phyloP scores from a whole-genome alignment of 2,888 invertebrate genomes.

The Idaea aversata region DNA sequence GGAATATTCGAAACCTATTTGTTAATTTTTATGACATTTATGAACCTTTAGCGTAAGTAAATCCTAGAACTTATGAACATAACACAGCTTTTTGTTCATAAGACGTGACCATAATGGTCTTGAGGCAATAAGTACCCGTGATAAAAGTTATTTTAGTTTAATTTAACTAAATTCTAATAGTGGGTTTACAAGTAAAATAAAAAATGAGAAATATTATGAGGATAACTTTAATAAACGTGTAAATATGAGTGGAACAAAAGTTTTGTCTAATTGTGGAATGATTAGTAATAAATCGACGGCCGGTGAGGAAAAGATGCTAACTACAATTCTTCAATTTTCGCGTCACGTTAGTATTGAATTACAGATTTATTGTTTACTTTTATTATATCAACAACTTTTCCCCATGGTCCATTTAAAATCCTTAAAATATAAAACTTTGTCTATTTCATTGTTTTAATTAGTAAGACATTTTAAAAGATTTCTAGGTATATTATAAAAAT shows the following conservation, averaged over 20 bases:
- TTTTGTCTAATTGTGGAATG: slow-evolving; percentile 54
- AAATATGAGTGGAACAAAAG: slow-evolving; percentile 60
- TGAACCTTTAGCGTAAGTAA: no score
- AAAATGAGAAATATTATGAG: slow-evolving; percentile 28
- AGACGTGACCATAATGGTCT: no score
- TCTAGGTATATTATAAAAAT: neutral
- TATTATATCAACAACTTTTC: neutral
- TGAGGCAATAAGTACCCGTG: no score
- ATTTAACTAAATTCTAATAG: neutral
- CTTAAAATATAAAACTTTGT: neutral
- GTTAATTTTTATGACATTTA: no score
- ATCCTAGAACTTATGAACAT: no score
- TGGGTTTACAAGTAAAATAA: slow-evolving; percentile 1
- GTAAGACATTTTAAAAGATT: neutral
- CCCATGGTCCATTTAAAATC: neutral
- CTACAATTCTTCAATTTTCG: slow-evolving; percentile 1
- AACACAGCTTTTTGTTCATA: no score
- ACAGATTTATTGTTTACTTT: neutral
- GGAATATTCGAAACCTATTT: no score
- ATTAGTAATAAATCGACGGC: slow-evolving; percentile 36
- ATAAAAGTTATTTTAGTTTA: neutral
- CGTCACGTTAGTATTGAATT: neutral
- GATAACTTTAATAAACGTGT: slow-evolving; percentile 57
- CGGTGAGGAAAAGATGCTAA: slow-evolving; percentile 33
- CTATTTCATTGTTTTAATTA: neutral